Percentiles rank a stretch among this genome's conserved stretches.
Evolutionary conservation across 2,888 invertebrate species (phyloP).

Genomic region (Noctua pronuba): DNA sequence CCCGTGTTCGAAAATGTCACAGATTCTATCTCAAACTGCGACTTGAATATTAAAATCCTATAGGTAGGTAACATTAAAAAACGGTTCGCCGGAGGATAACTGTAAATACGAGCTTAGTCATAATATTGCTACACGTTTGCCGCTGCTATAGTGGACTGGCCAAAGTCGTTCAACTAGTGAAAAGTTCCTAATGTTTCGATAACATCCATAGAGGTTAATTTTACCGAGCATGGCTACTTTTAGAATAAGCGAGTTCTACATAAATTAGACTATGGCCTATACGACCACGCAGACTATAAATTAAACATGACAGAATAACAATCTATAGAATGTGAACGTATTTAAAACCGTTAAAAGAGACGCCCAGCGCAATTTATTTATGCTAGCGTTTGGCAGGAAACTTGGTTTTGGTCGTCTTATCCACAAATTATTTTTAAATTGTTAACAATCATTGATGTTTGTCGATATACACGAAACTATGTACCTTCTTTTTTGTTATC

Average conservation of each 20-base stretch:
- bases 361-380: conserved; percentile 45
- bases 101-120: conserved; percentile 82
- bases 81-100: conserved; percentile 78
- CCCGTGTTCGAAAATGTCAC: conserved; percentile 69
- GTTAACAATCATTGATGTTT: not conserved
- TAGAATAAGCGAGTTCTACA: conserved; percentile 28
- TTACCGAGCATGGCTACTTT: not conserved
- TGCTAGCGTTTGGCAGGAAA: conserved; percentile 11
- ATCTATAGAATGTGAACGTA: conserved; percentile 40
- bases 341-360: conserved; percentile 49
- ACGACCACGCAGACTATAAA: conserved; percentile 47
- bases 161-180: conserved; percentile 61
- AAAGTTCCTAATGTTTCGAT: conserved; percentile 28
- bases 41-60: conserved; percentile 79
- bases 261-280: conserved; percentile 27
- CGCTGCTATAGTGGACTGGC: conserved; percentile 68
- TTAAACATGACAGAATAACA: conserved; percentile 39
- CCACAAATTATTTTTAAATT: not conserved
- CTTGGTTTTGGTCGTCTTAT: not conserved
- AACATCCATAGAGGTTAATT: conserved; percentile 19
- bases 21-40: conserved; percentile 75
- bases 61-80: conserved; percentile 76
- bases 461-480: not conserved
- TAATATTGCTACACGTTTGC: conserved; percentile 72
- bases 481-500: not conserved